Conservation (phyloP, 2,113 vertebrate species). For the Bubo scandiacus region DNA sequence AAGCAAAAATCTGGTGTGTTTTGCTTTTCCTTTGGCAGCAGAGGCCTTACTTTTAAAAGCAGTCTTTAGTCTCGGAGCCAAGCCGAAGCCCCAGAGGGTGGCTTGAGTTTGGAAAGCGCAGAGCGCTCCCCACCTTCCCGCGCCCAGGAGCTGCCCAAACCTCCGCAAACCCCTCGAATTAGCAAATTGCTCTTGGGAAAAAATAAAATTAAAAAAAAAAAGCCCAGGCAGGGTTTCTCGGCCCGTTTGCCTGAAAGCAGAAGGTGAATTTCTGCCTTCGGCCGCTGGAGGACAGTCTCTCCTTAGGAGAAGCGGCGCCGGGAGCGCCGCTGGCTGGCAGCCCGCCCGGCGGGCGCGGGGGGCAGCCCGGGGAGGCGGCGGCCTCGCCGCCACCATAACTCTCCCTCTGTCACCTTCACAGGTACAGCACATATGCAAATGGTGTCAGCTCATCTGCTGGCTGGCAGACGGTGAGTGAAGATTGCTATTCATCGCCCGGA, state of each 20-base stretch:
- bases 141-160: neutral
- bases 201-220: too few species aligned
- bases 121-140: neutral
- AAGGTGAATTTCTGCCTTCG: neutral
- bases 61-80: neutral
- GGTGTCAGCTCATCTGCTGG: slow-evolving; percentile 43
- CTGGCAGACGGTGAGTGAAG: slow-evolving; percentile 31
- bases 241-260: neutral
- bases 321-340: neutral
- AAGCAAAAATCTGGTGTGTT: neutral
- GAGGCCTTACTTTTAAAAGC: neutral
- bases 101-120: neutral
- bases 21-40: neutral
- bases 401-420: slow-evolving; percentile 58
- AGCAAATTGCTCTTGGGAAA: neutral
- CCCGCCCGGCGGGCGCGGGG: neutral
- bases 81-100: neutral
- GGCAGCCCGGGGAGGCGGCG: neutral
- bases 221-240: fast-evolving
- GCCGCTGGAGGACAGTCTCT: slow-evolving; percentile 71
- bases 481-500: slow-evolving; percentile 7
- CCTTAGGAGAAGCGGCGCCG: neutral
- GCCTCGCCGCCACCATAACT: slow-evolving; percentile 8
- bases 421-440: slow-evolving; percentile 49
- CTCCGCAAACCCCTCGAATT: neutral